Evolutionary conservation across 2,888 invertebrate genomes (phyloP), one percentile per base, ranked within the genome.

Genomic region (Capitulum mitella): DNA sequence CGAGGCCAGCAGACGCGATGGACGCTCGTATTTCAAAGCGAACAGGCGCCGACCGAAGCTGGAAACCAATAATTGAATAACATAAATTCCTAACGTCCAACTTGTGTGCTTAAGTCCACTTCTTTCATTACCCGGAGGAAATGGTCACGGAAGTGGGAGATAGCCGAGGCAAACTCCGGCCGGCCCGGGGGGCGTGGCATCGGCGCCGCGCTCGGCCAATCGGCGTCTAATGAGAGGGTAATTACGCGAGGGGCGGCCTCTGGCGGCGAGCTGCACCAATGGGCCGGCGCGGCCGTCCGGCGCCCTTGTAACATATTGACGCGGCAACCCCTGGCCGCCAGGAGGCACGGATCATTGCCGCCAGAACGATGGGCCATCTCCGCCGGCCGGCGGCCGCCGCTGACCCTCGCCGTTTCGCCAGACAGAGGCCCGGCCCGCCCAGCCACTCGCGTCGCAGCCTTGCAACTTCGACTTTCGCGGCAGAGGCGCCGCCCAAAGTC

Each of bases 41-140:
- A 64, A 37, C 40, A 37, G 70, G 37, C 40, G 37, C 26, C 40
- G 26, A 26, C 70, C 37, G 10, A 70, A 26, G 37, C n/a, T 26
- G 40, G 37, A 70, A 70, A 70, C 70, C 70, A 70, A 70, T 70
- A 70, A 70, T 70, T 70, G 70, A 70, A 70, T 70, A 70, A 70
- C 70, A 70, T 70, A 70, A 70, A 70, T 70, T 40, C 70, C 10
- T 40, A 12, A 40, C 70, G 70, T 70, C 70, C 70, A 70, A 70
- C 40, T 70, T 70, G 70, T 70, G 70, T 70, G 70, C 70, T 70
- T 70, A 70, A 70, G 70, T 70, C 70, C 70, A 70, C 70, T 70
- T 70, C 70, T 70, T 70, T 70, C 70, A 70, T 70, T 70, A 70
- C 70, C 19, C 70, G 10, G 70, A 70, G 70, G 70, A 70, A 70